Conservation (phyloP, 2,888 invertebrate species). For the Drosophila colorata region DNA sequence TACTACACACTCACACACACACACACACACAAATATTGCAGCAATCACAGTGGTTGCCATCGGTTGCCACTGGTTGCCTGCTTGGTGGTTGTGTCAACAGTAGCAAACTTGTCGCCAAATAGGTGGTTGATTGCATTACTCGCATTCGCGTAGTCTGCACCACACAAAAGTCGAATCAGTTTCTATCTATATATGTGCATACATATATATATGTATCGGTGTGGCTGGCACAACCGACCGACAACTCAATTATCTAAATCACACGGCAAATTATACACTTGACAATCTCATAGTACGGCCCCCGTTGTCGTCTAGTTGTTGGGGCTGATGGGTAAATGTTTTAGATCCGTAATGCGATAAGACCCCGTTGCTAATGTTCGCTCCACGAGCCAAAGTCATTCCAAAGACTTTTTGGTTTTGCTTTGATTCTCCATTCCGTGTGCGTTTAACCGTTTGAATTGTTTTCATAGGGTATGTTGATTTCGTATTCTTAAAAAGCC, state of each 20-base stretch:
- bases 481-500: no score
- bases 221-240: constrained; percentile 19
- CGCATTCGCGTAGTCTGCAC: not conserved
- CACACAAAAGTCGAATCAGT: constrained; percentile 1
- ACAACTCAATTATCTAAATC: constrained; percentile 52
- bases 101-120: constrained; percentile 33
- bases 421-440: not conserved
- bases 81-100: constrained; percentile 26
- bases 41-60: constrained; percentile 5
- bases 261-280: constrained; percentile 23
- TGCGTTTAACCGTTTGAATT: no score
- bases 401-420: constrained; percentile 23
- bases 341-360: constrained; percentile 7
- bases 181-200: not conserved
- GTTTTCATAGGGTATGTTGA: no score
- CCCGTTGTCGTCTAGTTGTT: not conserved
- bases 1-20: constrained; percentile 18
- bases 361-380: constrained; percentile 5
- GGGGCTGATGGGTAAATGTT: not conserved
- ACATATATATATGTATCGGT: not conserved
- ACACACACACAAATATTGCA: constrained; percentile 4
- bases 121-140: constrained; percentile 32
- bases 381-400: constrained; percentile 46
- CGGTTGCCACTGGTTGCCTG: not conserved
- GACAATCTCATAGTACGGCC: constrained; percentile 16